Conservation (phyloP, 2,113 vertebrate species). For the Callospermophilus lateralis region DNA sequence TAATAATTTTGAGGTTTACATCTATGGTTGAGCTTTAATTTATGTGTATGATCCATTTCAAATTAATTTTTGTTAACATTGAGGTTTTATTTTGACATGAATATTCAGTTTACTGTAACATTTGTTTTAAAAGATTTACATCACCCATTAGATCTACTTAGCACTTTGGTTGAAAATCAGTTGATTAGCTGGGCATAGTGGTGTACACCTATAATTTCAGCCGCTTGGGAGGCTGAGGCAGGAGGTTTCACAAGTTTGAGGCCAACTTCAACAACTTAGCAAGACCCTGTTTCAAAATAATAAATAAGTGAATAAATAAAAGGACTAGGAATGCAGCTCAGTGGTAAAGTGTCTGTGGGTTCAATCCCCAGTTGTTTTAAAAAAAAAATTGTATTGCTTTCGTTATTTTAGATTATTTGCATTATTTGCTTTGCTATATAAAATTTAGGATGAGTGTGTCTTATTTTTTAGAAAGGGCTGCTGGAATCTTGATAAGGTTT, state of each 20-base stretch:
- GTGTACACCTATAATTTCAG: too few relatives aligned
- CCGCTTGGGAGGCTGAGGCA: too few relatives aligned
- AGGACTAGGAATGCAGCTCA: too few relatives aligned
- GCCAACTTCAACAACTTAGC: too few relatives aligned
- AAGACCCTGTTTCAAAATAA: too few relatives aligned
- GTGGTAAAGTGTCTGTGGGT: too few relatives aligned
- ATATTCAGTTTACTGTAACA: background rate
- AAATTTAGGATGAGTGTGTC: background rate
- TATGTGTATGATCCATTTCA: background rate
- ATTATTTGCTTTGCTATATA: background rate
- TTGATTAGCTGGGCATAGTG: background rate
- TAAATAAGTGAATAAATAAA: too few relatives aligned
- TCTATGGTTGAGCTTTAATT: too few relatives aligned
- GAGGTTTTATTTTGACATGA: background rate
- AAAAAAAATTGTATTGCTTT: background rate
- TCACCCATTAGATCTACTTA: background rate
- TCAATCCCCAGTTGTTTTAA: too few relatives aligned
- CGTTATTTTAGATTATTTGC: background rate
- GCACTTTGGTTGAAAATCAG: background rate
- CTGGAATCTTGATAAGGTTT: background rate
- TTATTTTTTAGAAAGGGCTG: background rate
- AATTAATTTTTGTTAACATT: constrained; percentile 5
- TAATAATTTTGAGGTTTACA: too few relatives aligned
- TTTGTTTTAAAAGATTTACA: constrained; percentile 31
- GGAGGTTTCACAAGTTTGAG: too few relatives aligned